phyloP scores from a whole-genome alignment of 2,888 invertebrate species.

The Sabatieria punctata region DNA sequence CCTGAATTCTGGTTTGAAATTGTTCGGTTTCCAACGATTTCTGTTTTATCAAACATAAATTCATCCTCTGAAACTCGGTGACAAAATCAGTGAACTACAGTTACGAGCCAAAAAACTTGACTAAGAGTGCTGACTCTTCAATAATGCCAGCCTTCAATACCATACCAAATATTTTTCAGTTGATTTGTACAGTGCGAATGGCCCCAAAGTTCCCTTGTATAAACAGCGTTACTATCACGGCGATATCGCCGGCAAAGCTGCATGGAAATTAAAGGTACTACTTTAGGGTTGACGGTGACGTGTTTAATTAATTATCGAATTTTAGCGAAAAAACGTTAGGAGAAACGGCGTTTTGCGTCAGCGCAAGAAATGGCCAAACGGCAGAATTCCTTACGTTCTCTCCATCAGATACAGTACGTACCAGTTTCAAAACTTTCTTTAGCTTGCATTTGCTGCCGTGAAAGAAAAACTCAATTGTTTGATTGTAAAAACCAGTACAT shows the following conservation, averaged over 20 bases:
- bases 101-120: no score
- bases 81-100: no score
- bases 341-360: slow-evolving; percentile 9
- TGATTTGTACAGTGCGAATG: not conserved
- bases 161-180: no score
- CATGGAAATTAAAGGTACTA: no score
- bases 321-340: slow-evolving; percentile 6
- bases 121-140: no score
- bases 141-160: no score
- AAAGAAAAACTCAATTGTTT: not conserved
- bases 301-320: not conserved
- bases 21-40: no score
- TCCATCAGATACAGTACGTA: slow-evolving; percentile 22
- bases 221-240: not conserved
- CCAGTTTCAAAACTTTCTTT: not conserved
- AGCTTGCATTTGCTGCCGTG: not conserved
- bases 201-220: not conserved
- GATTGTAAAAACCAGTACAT: not conserved
- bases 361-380: slow-evolving; percentile 27
- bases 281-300: not conserved
- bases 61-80: no score
- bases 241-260: slow-evolving; percentile 6
- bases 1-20: no score
- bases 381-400: slow-evolving; percentile 29
- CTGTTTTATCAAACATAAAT: no score